phyloP scores from a whole-genome alignment of 2,113 vertebrate species.

The Polyodon spathula region DNA sequence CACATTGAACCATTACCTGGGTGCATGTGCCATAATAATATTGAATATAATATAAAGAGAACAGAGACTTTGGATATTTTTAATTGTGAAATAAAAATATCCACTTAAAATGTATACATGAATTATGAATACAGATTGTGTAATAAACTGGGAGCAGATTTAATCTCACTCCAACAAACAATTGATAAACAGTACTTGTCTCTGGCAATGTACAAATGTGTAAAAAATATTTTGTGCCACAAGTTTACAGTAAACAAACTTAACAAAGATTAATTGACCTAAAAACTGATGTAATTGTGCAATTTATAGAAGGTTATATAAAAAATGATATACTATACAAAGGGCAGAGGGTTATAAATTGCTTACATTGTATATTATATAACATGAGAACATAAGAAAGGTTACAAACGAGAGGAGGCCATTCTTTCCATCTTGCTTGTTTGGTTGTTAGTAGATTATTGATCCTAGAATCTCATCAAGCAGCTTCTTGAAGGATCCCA shows the following conservation, averaged over 20 bases:
- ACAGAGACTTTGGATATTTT: too few species aligned
- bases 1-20: too few species aligned
- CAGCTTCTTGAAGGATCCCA: too few species aligned
- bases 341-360: too few species aligned
- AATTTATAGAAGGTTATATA: constrained; percentile 1
- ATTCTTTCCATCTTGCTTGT: too few species aligned
- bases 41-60: too few species aligned
- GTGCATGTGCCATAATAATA: too few species aligned
- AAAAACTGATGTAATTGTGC: not conserved
- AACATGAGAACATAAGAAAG: too few species aligned
- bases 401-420: too few species aligned
- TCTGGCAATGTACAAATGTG: constrained; percentile 26
- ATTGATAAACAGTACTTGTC: constrained; percentile 28
- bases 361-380: too few species aligned
- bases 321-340: constrained; percentile 4
- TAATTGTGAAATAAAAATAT: constrained; percentile 23
- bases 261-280: constrained; percentile 13
- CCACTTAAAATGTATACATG: constrained; percentile 20
- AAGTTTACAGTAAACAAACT: constrained; percentile 23
- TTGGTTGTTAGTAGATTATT: too few species aligned
- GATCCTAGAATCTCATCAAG: too few species aligned
- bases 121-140: constrained; percentile 18
- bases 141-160: constrained; percentile 9
- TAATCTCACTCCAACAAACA: not conserved
- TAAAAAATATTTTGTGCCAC: constrained; percentile 31